Evolutionary conservation across 2,888 invertebrate genomes (phyloP).

Genomic region (Eucera pruinosa): DNA sequence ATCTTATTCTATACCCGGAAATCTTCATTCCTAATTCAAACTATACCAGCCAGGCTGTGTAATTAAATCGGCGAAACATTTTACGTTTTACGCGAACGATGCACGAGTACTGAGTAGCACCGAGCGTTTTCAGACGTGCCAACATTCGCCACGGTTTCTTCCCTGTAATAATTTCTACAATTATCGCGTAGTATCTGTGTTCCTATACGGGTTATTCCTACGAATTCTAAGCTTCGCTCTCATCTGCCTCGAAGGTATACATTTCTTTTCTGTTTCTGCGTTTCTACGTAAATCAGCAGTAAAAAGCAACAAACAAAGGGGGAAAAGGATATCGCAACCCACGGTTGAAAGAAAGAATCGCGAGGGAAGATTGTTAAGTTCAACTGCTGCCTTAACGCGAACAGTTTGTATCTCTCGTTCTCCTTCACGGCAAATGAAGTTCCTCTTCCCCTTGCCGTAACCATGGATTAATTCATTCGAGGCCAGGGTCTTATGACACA

Average conservation of each 20-base stretch:
- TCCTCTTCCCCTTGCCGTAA: neutral
- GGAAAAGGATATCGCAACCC: neutral
- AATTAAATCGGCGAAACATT: conserved; percentile 1
- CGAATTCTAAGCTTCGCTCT: neutral
- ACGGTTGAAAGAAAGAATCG: conserved; percentile 28
- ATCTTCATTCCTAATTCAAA: conserved; percentile 12
- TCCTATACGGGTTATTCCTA: neutral
- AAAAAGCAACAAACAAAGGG: neutral
- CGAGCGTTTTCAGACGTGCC: neutral
- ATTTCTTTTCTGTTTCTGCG: neutral
- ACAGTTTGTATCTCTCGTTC: conserved; percentile 31
- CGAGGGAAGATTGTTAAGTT: conserved; percentile 12
- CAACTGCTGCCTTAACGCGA: conserved; percentile 20
- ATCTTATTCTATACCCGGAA: neutral
- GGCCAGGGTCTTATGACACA: neutral
- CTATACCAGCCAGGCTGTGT: neutral
- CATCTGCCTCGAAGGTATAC: neutral
- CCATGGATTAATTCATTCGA: no score
- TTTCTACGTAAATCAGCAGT: conserved; percentile 11
- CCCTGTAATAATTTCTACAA: neutral
- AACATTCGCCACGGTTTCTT: neutral
- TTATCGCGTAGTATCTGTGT: neutral
- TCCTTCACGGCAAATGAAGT: neutral
- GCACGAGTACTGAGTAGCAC: neutral
- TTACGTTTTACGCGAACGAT: neutral